Evolutionary conservation across 2,888 invertebrate genomes (phyloP), one percentile per base, ranked within the genome.

Genomic region (Bombylius discolor): DNA sequence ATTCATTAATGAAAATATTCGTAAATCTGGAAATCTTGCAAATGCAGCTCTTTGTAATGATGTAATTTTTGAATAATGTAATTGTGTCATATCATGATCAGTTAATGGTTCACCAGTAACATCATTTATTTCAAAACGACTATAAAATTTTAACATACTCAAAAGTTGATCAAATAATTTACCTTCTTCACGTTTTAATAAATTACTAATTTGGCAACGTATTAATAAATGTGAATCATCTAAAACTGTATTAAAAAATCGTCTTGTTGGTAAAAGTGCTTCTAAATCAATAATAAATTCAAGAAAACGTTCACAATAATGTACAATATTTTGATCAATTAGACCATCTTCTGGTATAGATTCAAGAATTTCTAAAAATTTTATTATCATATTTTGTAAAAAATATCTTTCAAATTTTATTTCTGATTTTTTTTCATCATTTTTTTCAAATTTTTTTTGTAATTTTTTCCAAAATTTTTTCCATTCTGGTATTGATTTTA

Each of bases 81-180:
- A 77, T 66, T 92, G 84, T 44, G 92, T 91, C 85, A 98, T 94
- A 66, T 97, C 93, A 60, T 89, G 85, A 67, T 97, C 93, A 0
- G 89, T 90, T 63, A 98, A 78, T 0, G 96, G 90, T 70, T 96
- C 95, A 0, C 98, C 98, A 1, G 90, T 89, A 66, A 90, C 89
- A 68, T 99, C 98, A 71, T 92, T 94, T 60, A 99, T 99, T 76
- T 99, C 99, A 74, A 99, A 99, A 58, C 91, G 82, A 0, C 92
- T 85, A 73, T 99, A 99, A 70, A 98, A 97, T 69, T 93, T 93
- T 53, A 99, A 75, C 87, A 95, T 94, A 62, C 94, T 90, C 65
- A 98, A 75, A 6, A 99, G 78, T 90, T 97, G 79, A 12, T 45
- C 80, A 71, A 96, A 97, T 36, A 97, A 79, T 71, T 91, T 89